Evolutionary conservation across 2,797 vertebrate species (phyloP), one percentile per base, ranked within the genome.

Genomic region (Cossypha dichroa): DNA sequence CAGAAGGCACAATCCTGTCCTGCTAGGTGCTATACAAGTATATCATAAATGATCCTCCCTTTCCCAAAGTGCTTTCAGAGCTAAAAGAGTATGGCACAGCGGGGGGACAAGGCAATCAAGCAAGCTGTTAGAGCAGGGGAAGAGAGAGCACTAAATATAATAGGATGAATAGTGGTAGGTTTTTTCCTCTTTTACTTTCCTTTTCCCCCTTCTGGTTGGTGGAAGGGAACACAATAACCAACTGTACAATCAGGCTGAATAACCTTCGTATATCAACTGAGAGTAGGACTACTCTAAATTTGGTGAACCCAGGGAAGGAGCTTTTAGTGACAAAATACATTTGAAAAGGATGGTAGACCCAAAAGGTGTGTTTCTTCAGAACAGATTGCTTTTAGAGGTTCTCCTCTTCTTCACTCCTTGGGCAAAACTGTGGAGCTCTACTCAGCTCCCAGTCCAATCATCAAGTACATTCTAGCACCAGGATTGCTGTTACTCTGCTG

Each of bases 101-200:
- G 52, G 64, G 88, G 75, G 41, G 74, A 10, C 21, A 60, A 85
- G 54, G 84, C 68, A 94, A 95, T 91, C 86, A 92, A 89, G 68
- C 11, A 74, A 94, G 58, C 80, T 80, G 64, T 56, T 93, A 84
- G 5, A 86, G 70, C 59, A 89, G 38, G 45, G 49, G 64, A 92
- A 94, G 95, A 70, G 48, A 80, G 91, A 85, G 41, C 66, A 52
- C 74, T 76, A 82, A 85, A 82, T 87, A 67, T 43, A 88, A 76
- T 60, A 63, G 74, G 49, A 79, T 63, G 80, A 93, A 91, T 49
- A 38, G 59, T 59, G 36, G 52, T 49, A 25, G 59, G 2, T 1
- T 81, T 96, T 80, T 51, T 26, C 7, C 0, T 29, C 28, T 90
- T 92, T 67, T 25, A 40, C 1, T 5, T 13, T 26, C 31, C 17